phyloP scores from a whole-genome alignment of 2,797 vertebrate species.

The Sebastes oblongus region DNA sequence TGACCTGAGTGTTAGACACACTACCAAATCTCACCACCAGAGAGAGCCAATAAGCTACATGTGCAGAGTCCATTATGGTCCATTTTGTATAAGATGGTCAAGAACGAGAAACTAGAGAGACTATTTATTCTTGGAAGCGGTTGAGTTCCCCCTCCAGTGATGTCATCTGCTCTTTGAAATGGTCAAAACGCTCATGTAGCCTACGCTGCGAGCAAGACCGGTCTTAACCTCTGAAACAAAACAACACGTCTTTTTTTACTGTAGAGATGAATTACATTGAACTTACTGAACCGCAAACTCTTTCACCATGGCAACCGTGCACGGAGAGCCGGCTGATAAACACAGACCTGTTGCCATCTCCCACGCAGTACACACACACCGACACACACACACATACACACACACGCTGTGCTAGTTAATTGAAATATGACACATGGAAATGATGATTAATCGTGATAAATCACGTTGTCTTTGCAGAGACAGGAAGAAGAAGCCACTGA shows the following conservation, averaged over 20 bases:
- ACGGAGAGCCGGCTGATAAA: conserved; percentile 48
- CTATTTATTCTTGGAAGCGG: not conserved
- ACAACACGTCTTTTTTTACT: not conserved
- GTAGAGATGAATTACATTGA: conserved; percentile 8
- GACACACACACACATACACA: not conserved
- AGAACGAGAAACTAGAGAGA: not conserved
- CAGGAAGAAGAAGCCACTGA: not conserved
- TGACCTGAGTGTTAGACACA: not conserved
- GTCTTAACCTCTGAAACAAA: not conserved
- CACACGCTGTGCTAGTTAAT: not conserved
- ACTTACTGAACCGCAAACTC: conserved; percentile 38
- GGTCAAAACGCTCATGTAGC: not conserved
- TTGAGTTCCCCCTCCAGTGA: not conserved
- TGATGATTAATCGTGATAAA: conserved; percentile 5
- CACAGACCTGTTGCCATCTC: conserved; percentile 71
- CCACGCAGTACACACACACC: conserved; percentile 17
- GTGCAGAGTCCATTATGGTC: not conserved
- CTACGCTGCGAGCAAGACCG: not conserved
- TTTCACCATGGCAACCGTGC: conserved; percentile 74
- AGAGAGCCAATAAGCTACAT: conserved; percentile 27
- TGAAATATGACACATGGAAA: conserved; percentile 6
- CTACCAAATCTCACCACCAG: conserved; percentile 52
- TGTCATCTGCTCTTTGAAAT: conserved; percentile 13
- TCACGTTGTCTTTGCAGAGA: not conserved
- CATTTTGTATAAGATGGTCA: not conserved